phyloP scores from a whole-genome alignment of 2,888 invertebrate genomes.

The Drosophila stalkeri region DNA sequence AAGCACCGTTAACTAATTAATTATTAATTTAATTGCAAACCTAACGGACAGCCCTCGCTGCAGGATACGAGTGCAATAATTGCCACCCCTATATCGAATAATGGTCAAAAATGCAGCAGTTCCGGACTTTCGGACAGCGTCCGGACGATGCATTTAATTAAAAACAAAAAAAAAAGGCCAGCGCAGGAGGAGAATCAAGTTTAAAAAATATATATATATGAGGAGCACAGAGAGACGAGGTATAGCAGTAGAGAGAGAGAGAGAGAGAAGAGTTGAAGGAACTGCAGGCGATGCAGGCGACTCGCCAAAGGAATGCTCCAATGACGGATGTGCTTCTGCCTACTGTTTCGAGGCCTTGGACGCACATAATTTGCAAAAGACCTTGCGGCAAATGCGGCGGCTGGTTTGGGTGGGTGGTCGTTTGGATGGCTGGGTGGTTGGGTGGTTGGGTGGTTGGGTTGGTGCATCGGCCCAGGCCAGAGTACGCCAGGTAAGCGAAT shows the following conservation, averaged over 20 bases:
- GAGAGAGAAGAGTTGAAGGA: background rate
- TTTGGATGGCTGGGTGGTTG: constrained; percentile 1
- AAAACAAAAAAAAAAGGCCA: constrained; percentile 28
- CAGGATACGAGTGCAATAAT: constrained; percentile 1
- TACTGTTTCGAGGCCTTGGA: constrained; percentile 39
- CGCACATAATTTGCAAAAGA: constrained; percentile 60
- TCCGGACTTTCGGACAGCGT: constrained; percentile 29
- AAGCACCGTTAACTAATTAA: background rate
- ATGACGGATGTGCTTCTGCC: constrained; percentile 60
- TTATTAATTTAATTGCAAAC: background rate
- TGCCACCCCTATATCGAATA: constrained; percentile 41
- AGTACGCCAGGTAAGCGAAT: constrained; percentile 30
- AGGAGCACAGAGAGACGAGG: background rate
- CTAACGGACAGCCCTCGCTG: constrained; percentile 23
- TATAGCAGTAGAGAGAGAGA: too few relatives aligned
- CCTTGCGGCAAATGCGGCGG: constrained; percentile 27
- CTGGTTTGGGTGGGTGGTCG: constrained; percentile 4
- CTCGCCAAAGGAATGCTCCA: constrained; percentile 13
- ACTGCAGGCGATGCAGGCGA: constrained; percentile 1
- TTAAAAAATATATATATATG: background rate
- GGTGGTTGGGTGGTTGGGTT: background rate
- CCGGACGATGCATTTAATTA: constrained; percentile 72
- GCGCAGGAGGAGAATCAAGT: background rate
- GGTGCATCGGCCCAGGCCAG: constrained; percentile 3
- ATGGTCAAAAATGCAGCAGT: constrained; percentile 51